These are phyloP conservation scores for Pedionomus torquatus DNA, from an alignment of 2,113 vertebrate species.

Conservation along the genomic window DNA sequence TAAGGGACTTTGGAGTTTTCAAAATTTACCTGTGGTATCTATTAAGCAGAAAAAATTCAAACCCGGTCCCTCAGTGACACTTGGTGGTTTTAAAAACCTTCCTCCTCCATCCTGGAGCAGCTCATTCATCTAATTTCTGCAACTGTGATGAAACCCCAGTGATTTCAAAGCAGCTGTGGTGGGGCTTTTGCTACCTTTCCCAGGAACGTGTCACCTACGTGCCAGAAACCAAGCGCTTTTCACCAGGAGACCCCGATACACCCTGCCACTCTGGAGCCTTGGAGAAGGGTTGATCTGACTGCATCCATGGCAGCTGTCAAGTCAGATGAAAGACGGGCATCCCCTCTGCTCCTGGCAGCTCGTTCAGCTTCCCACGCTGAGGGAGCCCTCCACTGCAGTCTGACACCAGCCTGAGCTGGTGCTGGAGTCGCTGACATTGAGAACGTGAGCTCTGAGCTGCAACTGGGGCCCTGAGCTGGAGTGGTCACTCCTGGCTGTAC, in stretches of 20 bases:
- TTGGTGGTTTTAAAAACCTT: background rate
- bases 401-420: background rate
- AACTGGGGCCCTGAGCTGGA: background rate
- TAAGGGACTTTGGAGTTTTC: background rate
- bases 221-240: background rate
- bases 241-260: background rate
- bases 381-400: background rate
- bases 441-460: background rate
- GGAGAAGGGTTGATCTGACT: background rate
- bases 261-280: background rate
- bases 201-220: background rate
- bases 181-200: background rate
- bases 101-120: background rate
- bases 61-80: background rate
- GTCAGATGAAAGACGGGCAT: background rate
- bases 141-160: background rate
- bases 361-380: accelerated
- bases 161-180: background rate
- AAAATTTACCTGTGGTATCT: background rate
- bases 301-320: background rate
- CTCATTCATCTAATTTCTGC: background rate
- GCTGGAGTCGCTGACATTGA: accelerated
- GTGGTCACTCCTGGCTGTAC: background rate
- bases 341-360: background rate
- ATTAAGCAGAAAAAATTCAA: background rate